phyloP scores from a whole-genome alignment of 2,888 invertebrate species.

The Pheosia gnoma region DNA sequence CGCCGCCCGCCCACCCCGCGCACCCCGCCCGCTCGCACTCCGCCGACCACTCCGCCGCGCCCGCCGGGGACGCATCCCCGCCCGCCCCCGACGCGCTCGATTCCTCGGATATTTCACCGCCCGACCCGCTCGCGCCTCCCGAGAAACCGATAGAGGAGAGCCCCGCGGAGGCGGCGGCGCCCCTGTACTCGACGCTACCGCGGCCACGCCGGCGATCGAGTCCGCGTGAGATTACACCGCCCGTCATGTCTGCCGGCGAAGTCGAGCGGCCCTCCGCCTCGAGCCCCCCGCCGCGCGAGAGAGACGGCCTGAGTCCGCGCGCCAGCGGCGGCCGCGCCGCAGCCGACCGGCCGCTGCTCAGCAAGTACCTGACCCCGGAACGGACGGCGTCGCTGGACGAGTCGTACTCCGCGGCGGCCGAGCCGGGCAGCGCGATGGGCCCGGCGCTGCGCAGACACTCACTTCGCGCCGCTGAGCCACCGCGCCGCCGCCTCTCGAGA shows the following conservation, averaged over 20 bases:
- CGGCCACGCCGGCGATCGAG: slow-evolving; percentile 57
- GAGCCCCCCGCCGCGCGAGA: slow-evolving; percentile 23
- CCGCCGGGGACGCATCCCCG: slow-evolving; percentile 39
- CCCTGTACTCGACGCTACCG: slow-evolving; percentile 64
- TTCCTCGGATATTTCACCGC: slow-evolving; percentile 2
- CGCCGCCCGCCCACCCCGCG: slow-evolving; percentile 45
- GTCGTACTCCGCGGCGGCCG: slow-evolving; percentile 37
- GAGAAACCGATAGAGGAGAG: slow-evolving; percentile 13
- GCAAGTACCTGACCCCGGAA: slow-evolving; percentile 82
- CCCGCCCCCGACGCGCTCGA: slow-evolving; percentile 10
- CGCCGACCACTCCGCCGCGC: slow-evolving; percentile 37
- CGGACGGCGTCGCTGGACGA: slow-evolving; percentile 50
- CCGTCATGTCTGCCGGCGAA: slow-evolving; percentile 26
- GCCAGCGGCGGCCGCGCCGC: slow-evolving; percentile 50
- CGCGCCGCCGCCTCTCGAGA: slow-evolving; percentile 85
- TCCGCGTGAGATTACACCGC: slow-evolving; percentile 26
- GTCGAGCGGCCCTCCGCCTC: slow-evolving; percentile 24
- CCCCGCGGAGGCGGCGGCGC: slow-evolving; percentile 34
- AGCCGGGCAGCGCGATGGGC: slow-evolving; percentile 51
- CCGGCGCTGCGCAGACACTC: slow-evolving; percentile 58
- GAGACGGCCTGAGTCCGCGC: slow-evolving; percentile 13
- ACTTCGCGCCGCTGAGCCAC: slow-evolving; percentile 63
- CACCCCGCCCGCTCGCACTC: slow-evolving; percentile 60
- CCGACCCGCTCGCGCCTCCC: slow-evolving; percentile 9
- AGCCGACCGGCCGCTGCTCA: slow-evolving; percentile 81